Evolutionary conservation across 2,888 invertebrate species (phyloP).

Genomic region (Rotaria macrura): DNA sequence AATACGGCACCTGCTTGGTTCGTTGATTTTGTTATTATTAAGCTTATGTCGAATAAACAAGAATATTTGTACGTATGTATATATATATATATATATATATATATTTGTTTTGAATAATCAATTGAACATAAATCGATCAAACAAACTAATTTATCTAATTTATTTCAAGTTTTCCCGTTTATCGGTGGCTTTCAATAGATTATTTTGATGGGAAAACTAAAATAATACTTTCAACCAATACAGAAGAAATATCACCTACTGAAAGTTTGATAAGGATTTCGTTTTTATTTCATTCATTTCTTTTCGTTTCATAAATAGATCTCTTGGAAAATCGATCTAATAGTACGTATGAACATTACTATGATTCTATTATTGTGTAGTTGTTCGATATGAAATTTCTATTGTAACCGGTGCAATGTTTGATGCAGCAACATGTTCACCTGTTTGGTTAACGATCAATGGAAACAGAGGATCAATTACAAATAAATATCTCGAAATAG

Average conservation of each 20-base stretch:
- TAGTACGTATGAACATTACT: neutral
- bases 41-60: neutral
- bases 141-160: too few relatives aligned
- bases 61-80: conserved; percentile 8
- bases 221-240: neutral
- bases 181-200: neutral
- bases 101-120: too few relatives aligned
- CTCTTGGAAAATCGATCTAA: neutral
- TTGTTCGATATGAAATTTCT: neutral
- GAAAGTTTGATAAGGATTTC: neutral
- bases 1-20: neutral
- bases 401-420: neutral
- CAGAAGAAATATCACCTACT: neutral
- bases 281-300: too few relatives aligned
- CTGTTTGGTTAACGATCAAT: neutral
- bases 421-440: neutral
- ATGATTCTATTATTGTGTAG: neutral
- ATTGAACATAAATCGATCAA: too few relatives aligned
- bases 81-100: too few relatives aligned
- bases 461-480: neutral
- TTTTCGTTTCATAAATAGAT: neutral
- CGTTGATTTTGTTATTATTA: conserved; percentile 4
- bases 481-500: neutral
- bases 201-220: neutral
- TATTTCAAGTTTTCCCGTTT: neutral